Base-by-base conservation (phyloP, 2,888 invertebrate genomes). In the Nipponacmea schrenckii region DNA sequence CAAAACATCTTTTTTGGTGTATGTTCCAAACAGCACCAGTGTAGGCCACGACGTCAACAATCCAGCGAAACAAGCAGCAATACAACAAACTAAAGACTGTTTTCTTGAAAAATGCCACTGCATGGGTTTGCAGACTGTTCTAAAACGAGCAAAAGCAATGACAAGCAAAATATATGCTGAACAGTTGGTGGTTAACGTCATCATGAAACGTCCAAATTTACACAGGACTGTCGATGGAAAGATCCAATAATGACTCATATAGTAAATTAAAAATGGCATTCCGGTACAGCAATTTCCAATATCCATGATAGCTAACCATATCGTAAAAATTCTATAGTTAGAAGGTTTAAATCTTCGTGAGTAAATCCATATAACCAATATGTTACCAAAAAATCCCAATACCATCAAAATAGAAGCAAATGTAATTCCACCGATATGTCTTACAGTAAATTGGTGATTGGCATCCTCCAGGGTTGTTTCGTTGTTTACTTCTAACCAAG, bases 241-340 rank as follows among this genome's bases (percentile, higher is more conserved):
- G 26, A 69, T 74, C 68, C 64, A 73, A 56, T 75, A 75, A 20
- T 75, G 70, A 2, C 68, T 69, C 8, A 77, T 74, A 62, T 75
- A 70, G 3, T 72, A 68, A 7, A 75, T 70, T 69, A 75, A 74
- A 20, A 75, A 46, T n/a, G 73, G 69, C 24, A 75, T 62, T 44
- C 31, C 62, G 2, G 75, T 48, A 67, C 64, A 67, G 44, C 77
- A 75, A 44, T 70, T 75, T 15, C 72, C 63, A 10, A 70, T 66
- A 64, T 77, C 77, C 15, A 73, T 70, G 17, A 77, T 63, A 0
- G 74, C 74, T 2, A 77, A 67, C 70, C 74, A 75, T 56, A 75
- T 39, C 1, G 39, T 39, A 39, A 39, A 39, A 10, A 39, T 39
- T 39, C 39, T 39, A 10, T 39, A 39, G 39, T 39, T 39, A 39